Evolutionary conservation across 2,113 vertebrate species (phyloP).

Genomic region (Alosa alosa): DNA sequence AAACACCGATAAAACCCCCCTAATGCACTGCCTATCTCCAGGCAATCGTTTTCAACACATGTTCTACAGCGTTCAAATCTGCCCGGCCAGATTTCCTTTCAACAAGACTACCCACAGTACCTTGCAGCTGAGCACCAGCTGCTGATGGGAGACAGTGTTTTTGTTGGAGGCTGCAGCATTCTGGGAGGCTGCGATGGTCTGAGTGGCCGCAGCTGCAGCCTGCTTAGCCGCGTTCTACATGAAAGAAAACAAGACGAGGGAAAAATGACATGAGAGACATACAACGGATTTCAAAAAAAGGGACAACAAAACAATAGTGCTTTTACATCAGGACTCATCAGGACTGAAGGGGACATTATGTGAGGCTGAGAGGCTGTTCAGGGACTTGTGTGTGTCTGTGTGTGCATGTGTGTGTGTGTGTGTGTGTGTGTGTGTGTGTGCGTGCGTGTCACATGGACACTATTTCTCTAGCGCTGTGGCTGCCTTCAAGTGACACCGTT

Average conservation of each 20-base stretch:
- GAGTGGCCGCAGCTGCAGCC: constrained; percentile 93
- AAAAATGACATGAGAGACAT: not conserved
- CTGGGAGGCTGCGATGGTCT: constrained; percentile 96
- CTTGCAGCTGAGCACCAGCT: constrained; percentile 98
- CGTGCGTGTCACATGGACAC: not conserved
- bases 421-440: not conserved
- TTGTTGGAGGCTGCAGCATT: constrained; percentile 95
- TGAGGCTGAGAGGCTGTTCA: not conserved
- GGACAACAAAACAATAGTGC: not conserved
- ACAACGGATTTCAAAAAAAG: not conserved
- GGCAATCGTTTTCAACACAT: constrained; percentile 2
- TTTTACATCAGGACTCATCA: not conserved
- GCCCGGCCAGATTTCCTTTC: not conserved
- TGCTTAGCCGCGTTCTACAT: constrained; percentile 92
- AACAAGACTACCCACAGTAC: constrained; percentile 63
- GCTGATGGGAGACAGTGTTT: constrained; percentile 91
- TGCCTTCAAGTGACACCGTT: not conserved
- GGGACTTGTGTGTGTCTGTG: not conserved
- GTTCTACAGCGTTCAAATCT: not conserved
- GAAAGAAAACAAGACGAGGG: constrained; percentile 25
- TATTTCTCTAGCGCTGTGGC: no score
- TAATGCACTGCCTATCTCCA: not conserved
- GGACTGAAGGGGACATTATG: not conserved
- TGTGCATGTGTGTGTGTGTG: not conserved
- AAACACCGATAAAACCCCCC: not conserved